These are phyloP conservation scores for Julus scanicus DNA, from an alignment of 2,888 invertebrate genomes.

Conservation along the genomic window DNA sequence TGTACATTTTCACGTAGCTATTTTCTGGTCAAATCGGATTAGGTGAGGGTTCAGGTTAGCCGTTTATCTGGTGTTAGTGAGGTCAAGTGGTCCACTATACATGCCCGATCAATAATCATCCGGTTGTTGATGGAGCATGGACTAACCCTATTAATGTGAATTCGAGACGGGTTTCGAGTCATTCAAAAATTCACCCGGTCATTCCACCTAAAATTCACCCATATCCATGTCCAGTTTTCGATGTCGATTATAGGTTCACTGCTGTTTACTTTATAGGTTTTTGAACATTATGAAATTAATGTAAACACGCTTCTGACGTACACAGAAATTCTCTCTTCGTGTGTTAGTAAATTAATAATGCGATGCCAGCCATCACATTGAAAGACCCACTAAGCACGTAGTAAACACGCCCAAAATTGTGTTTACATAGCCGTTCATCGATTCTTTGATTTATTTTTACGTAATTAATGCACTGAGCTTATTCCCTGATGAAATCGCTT, in stretches of 20 bases:
- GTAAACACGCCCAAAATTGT: neutral
- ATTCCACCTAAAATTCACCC: no score
- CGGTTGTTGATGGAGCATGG: no score
- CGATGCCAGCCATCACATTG: neutral
- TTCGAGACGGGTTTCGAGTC: no score
- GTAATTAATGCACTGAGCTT: neutral
- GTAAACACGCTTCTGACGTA: neutral
- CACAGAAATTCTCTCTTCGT: neutral
- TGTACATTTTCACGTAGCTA: neutral
- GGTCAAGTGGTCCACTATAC: no score
- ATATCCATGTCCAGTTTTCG: no score
- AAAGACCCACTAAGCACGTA: neutral
- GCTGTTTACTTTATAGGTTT: neutral
- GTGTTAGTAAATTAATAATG: neutral
- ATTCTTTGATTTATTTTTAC: neutral
- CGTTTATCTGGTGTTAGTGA: no score
- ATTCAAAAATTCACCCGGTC: neutral
- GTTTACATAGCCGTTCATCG: neutral
- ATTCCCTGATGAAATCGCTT: neutral
- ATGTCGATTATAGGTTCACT: neutral
- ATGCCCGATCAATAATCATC: no score
- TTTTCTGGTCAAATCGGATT: neutral
- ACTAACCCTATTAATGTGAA: no score
- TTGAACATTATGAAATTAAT: neutral
- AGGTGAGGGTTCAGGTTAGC: no score